phyloP scores from a whole-genome alignment of 53 echinoderm and acorn worm species.

The Echinarachnius parma region DNA sequence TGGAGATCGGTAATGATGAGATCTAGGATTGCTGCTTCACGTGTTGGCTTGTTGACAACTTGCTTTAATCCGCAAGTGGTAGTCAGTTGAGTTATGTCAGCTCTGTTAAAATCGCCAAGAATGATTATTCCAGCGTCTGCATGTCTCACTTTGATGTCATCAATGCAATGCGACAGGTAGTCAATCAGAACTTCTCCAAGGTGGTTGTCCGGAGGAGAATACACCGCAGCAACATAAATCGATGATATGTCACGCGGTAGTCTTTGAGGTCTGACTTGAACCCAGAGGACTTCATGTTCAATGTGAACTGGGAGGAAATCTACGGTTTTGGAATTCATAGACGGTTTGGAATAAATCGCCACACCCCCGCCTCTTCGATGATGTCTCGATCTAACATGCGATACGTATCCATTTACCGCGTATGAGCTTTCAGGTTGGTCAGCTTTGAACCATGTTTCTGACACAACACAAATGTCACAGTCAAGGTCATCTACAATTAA shows the following conservation, averaged over 20 bases:
- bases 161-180: background rate
- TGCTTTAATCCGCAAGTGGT: background rate
- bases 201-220: slow-evolving; percentile 5
- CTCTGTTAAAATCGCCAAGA: slow-evolving; percentile 14
- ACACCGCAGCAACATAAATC: slow-evolving; percentile 8
- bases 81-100: background rate
- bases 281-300: slow-evolving; percentile 12
- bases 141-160: slow-evolving; percentile 10
- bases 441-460: no score
- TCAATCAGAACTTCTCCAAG: background rate
- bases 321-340: background rate
- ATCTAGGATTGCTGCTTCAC: slow-evolving; percentile 7
- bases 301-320: slow-evolving; percentile 8
- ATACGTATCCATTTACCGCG: background rate
- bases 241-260: background rate
- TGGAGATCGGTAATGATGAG: slow-evolving; percentile 8
- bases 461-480: background rate
- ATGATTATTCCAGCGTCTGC: background rate
- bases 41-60: background rate
- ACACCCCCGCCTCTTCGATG: background rate
- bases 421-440: slow-evolving; percentile 10
- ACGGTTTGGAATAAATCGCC: background rate
- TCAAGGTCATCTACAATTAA: background rate
- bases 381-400: background rate
- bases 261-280: background rate